Conservation (phyloP, 2,888 invertebrate genomes). For the Drepanosiphum platanoidis region DNA sequence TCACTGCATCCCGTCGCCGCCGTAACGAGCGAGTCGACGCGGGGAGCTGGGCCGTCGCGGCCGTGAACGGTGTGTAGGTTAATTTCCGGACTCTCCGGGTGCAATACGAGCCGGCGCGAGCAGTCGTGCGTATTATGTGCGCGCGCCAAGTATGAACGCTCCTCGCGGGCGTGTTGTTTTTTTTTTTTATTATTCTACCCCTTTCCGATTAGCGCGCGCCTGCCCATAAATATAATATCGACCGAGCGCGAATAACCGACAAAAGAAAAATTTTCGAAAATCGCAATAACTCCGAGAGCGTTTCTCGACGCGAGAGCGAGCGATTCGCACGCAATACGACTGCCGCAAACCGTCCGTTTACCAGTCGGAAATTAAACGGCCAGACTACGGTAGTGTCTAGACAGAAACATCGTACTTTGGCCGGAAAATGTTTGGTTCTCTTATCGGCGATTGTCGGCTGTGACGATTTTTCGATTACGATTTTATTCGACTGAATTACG, state of each 20-base stretch:
- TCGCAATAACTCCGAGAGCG: neutral
- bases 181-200: too few species aligned
- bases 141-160: neutral
- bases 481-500: too few species aligned
- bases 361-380: too few species aligned
- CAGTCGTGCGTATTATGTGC: neutral
- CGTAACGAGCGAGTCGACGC: neutral
- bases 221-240: neutral
- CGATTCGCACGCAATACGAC: too few species aligned
- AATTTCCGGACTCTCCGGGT: slow-evolving; percentile 4
- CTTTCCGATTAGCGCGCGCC: slow-evolving; percentile 4
- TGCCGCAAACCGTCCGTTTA: too few species aligned
- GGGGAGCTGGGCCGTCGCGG: neutral
- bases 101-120: neutral
- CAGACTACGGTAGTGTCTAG: too few species aligned
- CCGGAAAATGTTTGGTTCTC: too few species aligned
- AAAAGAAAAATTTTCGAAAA: slow-evolving; percentile 28
- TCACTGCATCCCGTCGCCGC: too few species aligned
- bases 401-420: too few species aligned
- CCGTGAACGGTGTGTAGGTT: slow-evolving; percentile 39
- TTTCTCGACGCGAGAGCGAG: too few species aligned
- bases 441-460: too few species aligned
- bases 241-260: neutral
- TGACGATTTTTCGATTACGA: too few species aligned
- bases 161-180: neutral